Evolutionary conservation across 2,888 invertebrate species (phyloP), one percentile per base, ranked within the genome.

Genomic region (Chrysolina haemoptera): DNA sequence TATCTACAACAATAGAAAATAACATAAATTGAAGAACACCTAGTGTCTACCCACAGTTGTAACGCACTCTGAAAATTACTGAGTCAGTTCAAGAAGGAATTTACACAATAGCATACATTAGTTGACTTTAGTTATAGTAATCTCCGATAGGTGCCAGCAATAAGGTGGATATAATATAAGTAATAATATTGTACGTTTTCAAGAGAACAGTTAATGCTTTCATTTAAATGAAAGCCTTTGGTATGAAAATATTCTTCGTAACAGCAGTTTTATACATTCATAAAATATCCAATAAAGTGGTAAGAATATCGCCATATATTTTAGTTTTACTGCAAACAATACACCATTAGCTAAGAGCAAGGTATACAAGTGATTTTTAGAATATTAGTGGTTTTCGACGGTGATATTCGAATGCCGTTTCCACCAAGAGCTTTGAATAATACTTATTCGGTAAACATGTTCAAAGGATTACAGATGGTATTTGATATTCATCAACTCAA

Each of bases 401-500:
- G 71, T 41, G 20, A 74, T 59, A 70, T 74, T 72, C 68, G 68
- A 69, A 65, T 64, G 68, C 62, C 62, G 41, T 67, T 59, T 40
- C 62, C 65, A 62, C 41, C 62, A n/a, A 53, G 46, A 70, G 62
- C 67, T 59, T 74, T 35, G n/a, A 43, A 65, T 41, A 53, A 71
- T 70, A 74, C 70, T 73, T 71, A 76, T 68, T 73, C 71, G 71
- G 77, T 79, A 81, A 80, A 78, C 79, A 78, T 79, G 80, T 80
- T 81, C 76, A 78, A 78, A 78, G 77, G 75, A 79, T 77, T 78
- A 76, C 82, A 81, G 82, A 82, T 82, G 82, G 80, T 79, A 80
- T 80, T 78, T 81, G 82, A 82, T 82, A 82, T 79, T 79, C 80
- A 82, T 82, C 81, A 82, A 80, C 79, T 76, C 78, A 81, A 79